Conservation (phyloP, 2,888 invertebrate species). For the Alitta virens region DNA sequence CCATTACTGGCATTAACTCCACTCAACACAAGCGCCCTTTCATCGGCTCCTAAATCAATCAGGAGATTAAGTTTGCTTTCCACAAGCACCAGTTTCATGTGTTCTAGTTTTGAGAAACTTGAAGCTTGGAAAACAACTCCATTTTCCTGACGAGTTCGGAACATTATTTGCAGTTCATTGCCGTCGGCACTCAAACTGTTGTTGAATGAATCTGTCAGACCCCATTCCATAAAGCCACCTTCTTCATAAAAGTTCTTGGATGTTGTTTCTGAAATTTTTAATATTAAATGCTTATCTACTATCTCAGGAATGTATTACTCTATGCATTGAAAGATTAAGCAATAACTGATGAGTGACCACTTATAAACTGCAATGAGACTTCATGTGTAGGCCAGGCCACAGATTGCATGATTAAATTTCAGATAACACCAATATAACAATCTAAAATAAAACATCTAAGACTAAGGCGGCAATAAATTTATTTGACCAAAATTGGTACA, state of each 20-base stretch:
- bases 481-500: too few species aligned
- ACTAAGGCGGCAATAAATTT: too few species aligned
- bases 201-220: conserved; percentile 63
- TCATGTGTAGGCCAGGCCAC: too few species aligned
- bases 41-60: conserved; percentile 84
- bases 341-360: too few species aligned
- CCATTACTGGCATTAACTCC: conserved; percentile 65
- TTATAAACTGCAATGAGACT: too few species aligned
- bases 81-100: conserved; percentile 87
- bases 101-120: conserved; percentile 59
- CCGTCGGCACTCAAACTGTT: conserved; percentile 29
- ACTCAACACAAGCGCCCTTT: conserved; percentile 70
- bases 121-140: conserved; percentile 83
- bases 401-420: too few species aligned
- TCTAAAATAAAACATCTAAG: too few species aligned
- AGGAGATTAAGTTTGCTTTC: conserved; percentile 85
- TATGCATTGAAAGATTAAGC: too few species aligned
- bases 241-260: conserved; percentile 78
- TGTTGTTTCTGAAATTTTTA: conserved; percentile 37
- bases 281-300: too few species aligned
- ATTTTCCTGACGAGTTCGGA: conserved; percentile 88
- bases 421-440: too few species aligned
- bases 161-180: conserved; percentile 81
- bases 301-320: too few species aligned
- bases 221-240: conserved; percentile 93